Base-by-base conservation (phyloP, 53 echinoderm and acorn worm species). In the Patiria pectinifera region DNA sequence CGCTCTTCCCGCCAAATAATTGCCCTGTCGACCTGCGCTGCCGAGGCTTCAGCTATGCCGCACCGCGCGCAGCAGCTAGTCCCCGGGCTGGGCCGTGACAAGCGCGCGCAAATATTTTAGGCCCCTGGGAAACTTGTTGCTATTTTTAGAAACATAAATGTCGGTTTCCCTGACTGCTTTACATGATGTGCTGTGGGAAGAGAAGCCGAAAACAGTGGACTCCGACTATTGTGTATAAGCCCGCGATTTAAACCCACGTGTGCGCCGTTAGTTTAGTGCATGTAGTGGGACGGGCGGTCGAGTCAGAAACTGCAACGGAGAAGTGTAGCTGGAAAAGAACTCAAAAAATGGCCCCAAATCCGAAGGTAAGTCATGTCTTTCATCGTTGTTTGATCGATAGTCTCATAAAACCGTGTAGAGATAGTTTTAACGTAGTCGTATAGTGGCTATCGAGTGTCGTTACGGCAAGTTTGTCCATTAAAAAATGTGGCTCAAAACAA, bases 161-260 rank as follows among this genome's bases (percentile, higher is more conserved):
- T 86, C 86, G 24, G 86, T 48, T 86, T 22, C 15, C 86, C 22
- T 1, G 43, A 19, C 25, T 74, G 18, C 48, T 11, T 35, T 0
- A 19, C 11, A 2, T 5, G 6, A 0, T 16, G 4, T 2, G 12
- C 5, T 22, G 6, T 1, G 25, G 4, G 35, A 75, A 12, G 2
- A 13, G 80, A 48, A 79, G 43, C 19, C 35, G 0, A 79, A 48
- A 4, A 48, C 23, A 75, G 22, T 71, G 86, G 75, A 46, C 21
- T 24, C 86, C 49, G 75, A 49, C 86, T 86, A 86, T 23, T 19
- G 12, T 48, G 74, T 74, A 49, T 70, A 44, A 78, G 75, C 89
- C 89, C 89, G 89, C 89, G 89, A 63, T 89, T 89, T 89, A 78
- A 89, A 89, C 89, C 89, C 89, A 89, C 89, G 89, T 89, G 89